Conservation (phyloP, 2,113 vertebrate genomes). For the Aegithalos caudatus region DNA sequence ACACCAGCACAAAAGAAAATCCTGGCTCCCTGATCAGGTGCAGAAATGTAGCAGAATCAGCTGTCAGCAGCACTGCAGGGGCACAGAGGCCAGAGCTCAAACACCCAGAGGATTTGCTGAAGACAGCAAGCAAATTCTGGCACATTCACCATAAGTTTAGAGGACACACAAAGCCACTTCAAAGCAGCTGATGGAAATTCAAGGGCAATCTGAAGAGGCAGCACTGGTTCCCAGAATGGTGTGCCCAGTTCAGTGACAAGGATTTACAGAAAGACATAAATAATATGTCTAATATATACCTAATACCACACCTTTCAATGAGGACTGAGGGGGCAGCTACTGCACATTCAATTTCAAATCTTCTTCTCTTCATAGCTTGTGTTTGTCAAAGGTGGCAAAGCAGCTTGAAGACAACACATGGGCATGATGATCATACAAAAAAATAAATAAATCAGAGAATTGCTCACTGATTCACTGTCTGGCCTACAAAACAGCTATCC, state of each 20-base stretch:
- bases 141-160: not conserved
- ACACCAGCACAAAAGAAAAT: not conserved
- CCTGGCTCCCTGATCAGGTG: not conserved
- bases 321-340: not conserved
- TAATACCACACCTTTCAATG: accelerated
- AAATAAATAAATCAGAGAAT: not conserved
- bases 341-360: not conserved
- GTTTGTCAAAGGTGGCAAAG: not conserved
- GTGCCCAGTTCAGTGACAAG: not conserved
- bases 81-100: not conserved
- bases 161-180: not conserved
- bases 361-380: not conserved
- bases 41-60: not conserved
- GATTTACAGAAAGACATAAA: not conserved
- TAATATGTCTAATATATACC: too few relatives aligned
- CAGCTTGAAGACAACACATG: not conserved
- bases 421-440: accelerated
- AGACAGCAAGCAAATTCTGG: not conserved
- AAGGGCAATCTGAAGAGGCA: accelerated
- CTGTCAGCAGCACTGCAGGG: not conserved
- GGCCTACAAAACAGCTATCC: not conserved
- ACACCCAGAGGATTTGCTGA: not conserved
- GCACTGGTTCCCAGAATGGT: not conserved
- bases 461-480: not conserved
- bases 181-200: not conserved